A percentile compares a stretch with the other conserved stretches of the same genome.
phyloP scores from a whole-genome alignment of 2,113 vertebrate species.

The Columba janthina region DNA sequence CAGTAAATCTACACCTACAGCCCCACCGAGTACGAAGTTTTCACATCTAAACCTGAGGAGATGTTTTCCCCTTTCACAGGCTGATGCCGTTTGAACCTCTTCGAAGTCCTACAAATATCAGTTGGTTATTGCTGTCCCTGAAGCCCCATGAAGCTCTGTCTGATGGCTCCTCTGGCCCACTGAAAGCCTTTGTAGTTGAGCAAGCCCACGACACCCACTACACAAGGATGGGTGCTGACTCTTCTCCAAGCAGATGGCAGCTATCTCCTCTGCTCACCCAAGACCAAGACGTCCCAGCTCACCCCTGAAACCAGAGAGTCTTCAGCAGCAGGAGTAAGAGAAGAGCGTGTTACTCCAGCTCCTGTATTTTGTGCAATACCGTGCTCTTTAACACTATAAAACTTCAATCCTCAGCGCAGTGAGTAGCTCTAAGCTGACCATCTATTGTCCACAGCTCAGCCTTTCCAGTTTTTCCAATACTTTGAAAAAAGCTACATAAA shows the following conservation, averaged over 20 bases:
- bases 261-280: not conserved
- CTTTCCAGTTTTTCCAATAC: not conserved
- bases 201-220: fast-evolving
- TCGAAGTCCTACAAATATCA: fast-evolving
- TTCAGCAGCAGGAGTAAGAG: not conserved
- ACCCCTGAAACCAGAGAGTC: not conserved
- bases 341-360: not conserved
- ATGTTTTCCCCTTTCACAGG: not conserved
- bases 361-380: not conserved
- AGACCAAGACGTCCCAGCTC: not conserved
- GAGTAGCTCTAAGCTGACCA: not conserved
- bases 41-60: not conserved
- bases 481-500: not conserved
- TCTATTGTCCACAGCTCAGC: not conserved
- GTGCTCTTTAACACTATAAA: not conserved
- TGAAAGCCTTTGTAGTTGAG: fast-evolving
- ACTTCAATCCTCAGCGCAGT: not conserved
- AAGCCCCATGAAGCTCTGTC: not conserved
- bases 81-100: not conserved
- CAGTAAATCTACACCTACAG: not conserved
- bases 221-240: fast-evolving
- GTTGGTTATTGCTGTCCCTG: too few relatives aligned
- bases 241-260: not conserved
- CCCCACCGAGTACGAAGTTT: not conserved
- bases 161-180: not conserved